Base-by-base conservation (phyloP, 2,888 invertebrate species). In the Camptogramma bilineatum region DNA sequence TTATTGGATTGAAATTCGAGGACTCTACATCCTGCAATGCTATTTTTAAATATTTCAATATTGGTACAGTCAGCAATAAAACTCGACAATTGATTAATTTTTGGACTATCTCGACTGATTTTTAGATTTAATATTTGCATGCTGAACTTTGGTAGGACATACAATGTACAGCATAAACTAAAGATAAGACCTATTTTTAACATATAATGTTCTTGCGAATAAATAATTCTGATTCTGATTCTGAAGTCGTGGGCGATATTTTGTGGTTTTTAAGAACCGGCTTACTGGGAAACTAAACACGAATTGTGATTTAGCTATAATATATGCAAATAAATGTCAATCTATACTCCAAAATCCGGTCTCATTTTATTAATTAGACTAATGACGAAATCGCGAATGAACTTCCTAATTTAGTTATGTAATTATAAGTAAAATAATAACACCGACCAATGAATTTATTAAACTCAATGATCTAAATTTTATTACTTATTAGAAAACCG, bases 391-490 rank as follows among this genome's bases (percentile, higher is more conserved):
- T 51, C 16, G 16, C 44, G 44, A 17, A 16, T 44, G 5, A 44
- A 17, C 44, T 44, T 44, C 44, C 44, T 44, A 44, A 39, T 10
- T n/a, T 4, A 17, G 44, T 44, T 31, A 51, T 51, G 31, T 17
- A 17, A 51, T 51, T 17, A 17, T 28, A 31, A 31, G 9, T 17
- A 50, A 28, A 24, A 50, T 24, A 51, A 31, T 28, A 28, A 7
- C 50, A 24, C n/a, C 50, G 21, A 24, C 16, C 19, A 21, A 50
- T 24, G 16, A 50, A 50, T n/a, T n/a, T 50, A 50, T 28, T 28
- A 28, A 34, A 34, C 34, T 2, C 31, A 17, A 28, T 51, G 31
- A n/a, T 31, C 31, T 31, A 31, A n/a, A 24, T 31, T 51, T 51
- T 51, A 31, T 28, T 31, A 31, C 9, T 17, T 31, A 17, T 31